Conservation (phyloP, 2,888 invertebrate species). For the Eueremaeus valkanovi region DNA sequence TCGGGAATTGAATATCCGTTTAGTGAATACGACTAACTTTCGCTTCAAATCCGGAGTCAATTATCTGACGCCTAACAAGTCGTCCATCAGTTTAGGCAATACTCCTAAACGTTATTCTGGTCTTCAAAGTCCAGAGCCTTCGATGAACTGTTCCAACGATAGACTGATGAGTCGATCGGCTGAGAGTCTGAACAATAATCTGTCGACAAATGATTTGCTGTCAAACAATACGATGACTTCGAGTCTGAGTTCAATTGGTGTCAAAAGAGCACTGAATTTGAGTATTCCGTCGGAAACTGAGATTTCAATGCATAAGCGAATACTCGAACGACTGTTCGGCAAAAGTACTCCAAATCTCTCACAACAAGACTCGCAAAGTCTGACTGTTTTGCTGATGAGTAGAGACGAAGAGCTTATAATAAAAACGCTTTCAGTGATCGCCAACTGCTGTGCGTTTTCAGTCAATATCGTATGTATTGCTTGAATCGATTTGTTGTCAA, state of each 20-base stretch:
- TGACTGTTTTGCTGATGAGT: conserved; percentile 56
- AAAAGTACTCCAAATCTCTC: conserved; percentile 27
- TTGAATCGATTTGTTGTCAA: background rate
- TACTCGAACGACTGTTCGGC: conserved; percentile 19
- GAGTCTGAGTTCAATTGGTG: background rate
- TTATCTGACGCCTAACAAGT: background rate
- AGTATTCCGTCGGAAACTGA: conserved; percentile 19
- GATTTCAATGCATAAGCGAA: conserved; percentile 13
- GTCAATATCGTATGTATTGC: conserved; percentile 51
- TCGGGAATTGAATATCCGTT: conserved; percentile 54
- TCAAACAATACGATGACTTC: background rate
- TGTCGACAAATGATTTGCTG: background rate
- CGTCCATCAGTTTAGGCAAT: conserved; percentile 5
- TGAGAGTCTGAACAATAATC: background rate
- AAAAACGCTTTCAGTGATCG: conserved; percentile 56
- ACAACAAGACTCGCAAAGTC: conserved; percentile 53
- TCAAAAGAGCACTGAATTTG: background rate
- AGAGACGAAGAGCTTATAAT: conserved; percentile 55
- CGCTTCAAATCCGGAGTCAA: background rate
- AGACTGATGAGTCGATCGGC: background rate
- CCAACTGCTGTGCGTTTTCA: conserved; percentile 57
- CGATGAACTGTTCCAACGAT: background rate
- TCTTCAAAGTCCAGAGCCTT: background rate
- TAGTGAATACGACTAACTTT: background rate
- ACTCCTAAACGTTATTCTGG: background rate